Conservation (phyloP, 2,113 vertebrate species). For the Gasterosteus aculeatus region DNA sequence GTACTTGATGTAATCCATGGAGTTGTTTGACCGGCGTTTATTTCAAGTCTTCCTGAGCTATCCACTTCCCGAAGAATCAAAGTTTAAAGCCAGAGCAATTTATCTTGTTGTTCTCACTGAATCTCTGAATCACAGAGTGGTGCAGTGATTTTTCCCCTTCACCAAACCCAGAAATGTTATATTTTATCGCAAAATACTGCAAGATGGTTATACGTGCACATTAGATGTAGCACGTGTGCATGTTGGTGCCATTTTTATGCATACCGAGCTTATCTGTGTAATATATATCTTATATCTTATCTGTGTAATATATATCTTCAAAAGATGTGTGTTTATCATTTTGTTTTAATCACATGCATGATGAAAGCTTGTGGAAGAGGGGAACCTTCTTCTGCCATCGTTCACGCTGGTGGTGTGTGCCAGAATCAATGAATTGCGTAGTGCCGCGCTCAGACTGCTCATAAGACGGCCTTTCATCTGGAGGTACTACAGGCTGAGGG, state of each 20-base stretch:
- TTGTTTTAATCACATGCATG: slow-evolving; percentile 27
- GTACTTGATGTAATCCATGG: slow-evolving; percentile 39
- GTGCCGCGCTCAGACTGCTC: slow-evolving; percentile 51
- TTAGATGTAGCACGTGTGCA: neutral
- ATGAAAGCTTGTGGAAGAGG: slow-evolving; percentile 12
- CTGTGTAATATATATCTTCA: slow-evolving; percentile 12
- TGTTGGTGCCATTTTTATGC: slow-evolving; percentile 1
- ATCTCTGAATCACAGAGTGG: slow-evolving; percentile 10
- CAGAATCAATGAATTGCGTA: slow-evolving; percentile 52
- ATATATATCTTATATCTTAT: neutral
- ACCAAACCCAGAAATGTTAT: slow-evolving; percentile 15
- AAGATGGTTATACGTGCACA: neutral
- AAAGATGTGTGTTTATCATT: slow-evolving; percentile 9
- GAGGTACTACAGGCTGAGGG: slow-evolving; percentile 43
- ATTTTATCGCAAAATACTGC: neutral
- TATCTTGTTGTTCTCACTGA: slow-evolving; percentile 25
- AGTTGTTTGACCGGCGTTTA: slow-evolving; percentile 52
- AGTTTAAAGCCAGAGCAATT: slow-evolving; percentile 31
- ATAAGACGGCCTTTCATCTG: slow-evolving; percentile 59
- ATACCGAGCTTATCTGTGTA: neutral
- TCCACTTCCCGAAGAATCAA: slow-evolving; percentile 21
- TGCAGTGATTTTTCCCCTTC: slow-evolving; percentile 13
- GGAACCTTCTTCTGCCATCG: slow-evolving; percentile 23
- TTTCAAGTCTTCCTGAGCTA: slow-evolving; percentile 38
- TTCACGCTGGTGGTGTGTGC: slow-evolving; percentile 10